phyloP scores from a whole-genome alignment of 2,888 invertebrate species.

The Sisyra terminalis region DNA sequence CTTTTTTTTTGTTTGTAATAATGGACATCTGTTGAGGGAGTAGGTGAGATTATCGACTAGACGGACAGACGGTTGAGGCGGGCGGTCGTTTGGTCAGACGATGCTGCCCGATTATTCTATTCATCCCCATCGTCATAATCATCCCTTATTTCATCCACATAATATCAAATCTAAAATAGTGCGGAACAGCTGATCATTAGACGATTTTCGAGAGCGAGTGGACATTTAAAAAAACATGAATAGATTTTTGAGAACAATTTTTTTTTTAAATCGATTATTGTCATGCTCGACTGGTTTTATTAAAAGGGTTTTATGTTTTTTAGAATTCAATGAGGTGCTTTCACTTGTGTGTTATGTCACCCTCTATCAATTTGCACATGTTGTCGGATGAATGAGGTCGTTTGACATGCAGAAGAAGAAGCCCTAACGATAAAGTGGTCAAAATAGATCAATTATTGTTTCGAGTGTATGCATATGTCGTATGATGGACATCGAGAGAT shows the following conservation, averaged over 20 bases:
- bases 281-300: conserved; percentile 15
- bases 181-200: no score
- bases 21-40: no score
- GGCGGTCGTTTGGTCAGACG: no score
- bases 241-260: conserved; percentile 11
- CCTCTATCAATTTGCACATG: conserved; percentile 1
- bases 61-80: no score
- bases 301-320: conserved; percentile 4
- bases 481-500: background rate
- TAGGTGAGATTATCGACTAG: no score
- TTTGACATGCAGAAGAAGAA: background rate
- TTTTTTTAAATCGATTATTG: conserved; percentile 15
- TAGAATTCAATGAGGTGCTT: no score
- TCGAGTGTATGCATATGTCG: background rate
- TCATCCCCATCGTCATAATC: background rate
- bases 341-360: background rate
- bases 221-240: background rate
- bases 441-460: background rate
- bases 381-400: background rate
- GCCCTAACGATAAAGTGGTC: background rate
- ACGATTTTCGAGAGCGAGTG: background rate
- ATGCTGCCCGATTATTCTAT: no score
- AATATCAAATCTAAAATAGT: background rate
- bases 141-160: background rate
- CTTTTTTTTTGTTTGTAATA: no score